Base-by-base conservation (phyloP, 2,113 vertebrate genomes). In the Trinectes maculatus region DNA sequence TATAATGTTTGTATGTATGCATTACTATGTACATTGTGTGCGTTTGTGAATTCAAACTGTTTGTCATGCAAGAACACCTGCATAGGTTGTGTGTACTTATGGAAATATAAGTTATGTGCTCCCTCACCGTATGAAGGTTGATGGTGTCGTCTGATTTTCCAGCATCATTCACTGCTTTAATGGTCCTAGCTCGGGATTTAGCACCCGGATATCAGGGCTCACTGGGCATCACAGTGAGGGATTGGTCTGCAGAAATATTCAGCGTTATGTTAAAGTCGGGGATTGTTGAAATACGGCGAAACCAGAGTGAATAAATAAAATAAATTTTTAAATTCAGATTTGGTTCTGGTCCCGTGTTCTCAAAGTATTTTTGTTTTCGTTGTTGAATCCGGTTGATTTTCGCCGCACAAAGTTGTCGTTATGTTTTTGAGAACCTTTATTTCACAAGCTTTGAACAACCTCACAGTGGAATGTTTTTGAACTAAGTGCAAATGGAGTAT, bases 121-220 rank as follows among this genome's bases (percentile, higher is more conserved):
- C 29, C 11, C n/a, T n/a, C 9, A 31, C 11, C 18, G 25, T 31
- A 57, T 42, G 42, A 59, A 74, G 69, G 59, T 47, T 48, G 13
- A 53, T 24, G 29, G 36, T 49, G 48, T 42, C 64, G 56, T 71
- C 33, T 26, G 52, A 71, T 62, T 57, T 58, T n/a, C 44, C 48
- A 9, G 18, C 36, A 22, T 36, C 47, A 33, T 25, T 11, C 19
- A n/a, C 63, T 34, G 34, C 37, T 39, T 59, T 19, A 9, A 53
- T 44, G n/a, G 72, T 68, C 66, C 54, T 46, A 31, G 8, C 55
- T 36, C 47, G 40, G 57, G 61, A 79, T 74, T 83, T 39, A 57
- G 36, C 16, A 36, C 28, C 29, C 21, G 63, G 8, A 48, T 46
- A 24, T 25, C 36, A 65, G 18, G 24, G 16, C 64, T 65, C 43